These are phyloP conservation scores for Drosophila sturtevanti DNA, from an alignment of 1,140 invertebrate genomes.

Conservation along the genomic window DNA sequence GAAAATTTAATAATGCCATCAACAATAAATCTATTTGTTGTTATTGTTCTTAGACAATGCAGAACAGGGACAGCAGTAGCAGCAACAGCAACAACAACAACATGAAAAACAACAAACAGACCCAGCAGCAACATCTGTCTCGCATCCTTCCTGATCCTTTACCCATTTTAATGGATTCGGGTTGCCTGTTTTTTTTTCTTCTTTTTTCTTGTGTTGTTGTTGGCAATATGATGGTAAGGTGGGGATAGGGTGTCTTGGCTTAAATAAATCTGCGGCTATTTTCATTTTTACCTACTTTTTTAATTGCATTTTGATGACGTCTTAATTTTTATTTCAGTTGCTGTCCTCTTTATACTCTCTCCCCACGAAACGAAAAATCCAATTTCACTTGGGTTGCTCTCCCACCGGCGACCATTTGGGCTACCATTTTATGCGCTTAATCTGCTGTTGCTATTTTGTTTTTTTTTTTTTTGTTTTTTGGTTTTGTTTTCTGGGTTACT, in stretches of 20 bases:
- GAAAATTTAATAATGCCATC: conserved; percentile 78
- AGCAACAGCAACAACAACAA: neutral
- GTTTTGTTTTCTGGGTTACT: conserved; percentile 42
- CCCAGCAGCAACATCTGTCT: conserved; percentile 37
- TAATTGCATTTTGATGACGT: conserved; percentile 81
- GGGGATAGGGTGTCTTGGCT: conserved; percentile 31
- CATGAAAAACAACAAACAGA: neutral
- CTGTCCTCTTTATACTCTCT: neutral
- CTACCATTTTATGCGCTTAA: conserved; percentile 74
- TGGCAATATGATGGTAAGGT: neutral
- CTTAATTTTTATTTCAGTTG: conserved; percentile 74
- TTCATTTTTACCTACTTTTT: conserved; percentile 78
- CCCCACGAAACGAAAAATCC: conserved; percentile 45
- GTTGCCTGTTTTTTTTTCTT: neutral
- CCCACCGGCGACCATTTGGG: conserved; percentile 5
- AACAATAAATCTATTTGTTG: conserved; percentile 79
- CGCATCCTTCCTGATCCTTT: conserved; percentile 36
- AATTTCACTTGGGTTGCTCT: conserved; percentile 46
- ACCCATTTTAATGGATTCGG: conserved; percentile 51
- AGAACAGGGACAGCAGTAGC: conserved; percentile 21
- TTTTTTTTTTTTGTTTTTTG: conserved; percentile 35
- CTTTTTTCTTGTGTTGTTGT: neutral
- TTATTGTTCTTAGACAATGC: conserved; percentile 67
- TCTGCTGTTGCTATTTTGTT: conserved; percentile 75
- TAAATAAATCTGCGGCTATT: conserved; percentile 77